These are phyloP conservation scores for Eupsittula cactorum DNA, from an alignment of 2,113 vertebrate species.

Conservation along the genomic window DNA sequence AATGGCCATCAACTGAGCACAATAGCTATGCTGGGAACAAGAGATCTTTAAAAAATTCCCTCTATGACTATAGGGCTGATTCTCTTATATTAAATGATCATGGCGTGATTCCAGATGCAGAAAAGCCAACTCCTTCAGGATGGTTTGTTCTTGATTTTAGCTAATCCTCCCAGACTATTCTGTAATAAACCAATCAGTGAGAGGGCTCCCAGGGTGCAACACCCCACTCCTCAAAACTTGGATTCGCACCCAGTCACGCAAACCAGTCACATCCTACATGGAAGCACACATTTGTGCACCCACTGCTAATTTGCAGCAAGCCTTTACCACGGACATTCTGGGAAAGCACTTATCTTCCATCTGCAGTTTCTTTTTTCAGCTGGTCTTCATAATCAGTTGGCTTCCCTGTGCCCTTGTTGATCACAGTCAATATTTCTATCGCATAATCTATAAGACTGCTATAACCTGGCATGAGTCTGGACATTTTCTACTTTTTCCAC, in stretches of 20 bases:
- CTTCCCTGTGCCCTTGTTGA: background rate
- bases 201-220: background rate
- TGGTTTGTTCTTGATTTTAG: constrained; percentile 42
- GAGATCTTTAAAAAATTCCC: constrained; percentile 56
- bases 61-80: constrained; percentile 41
- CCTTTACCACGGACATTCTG: background rate
- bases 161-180: constrained; percentile 21
- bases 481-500: background rate
- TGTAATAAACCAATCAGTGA: constrained; percentile 2
- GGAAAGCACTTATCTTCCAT: constrained; percentile 1
- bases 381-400: constrained; percentile 52
- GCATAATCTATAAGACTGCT: background rate
- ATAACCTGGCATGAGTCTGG: background rate
- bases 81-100: background rate
- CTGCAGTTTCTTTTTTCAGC: constrained; percentile 52
- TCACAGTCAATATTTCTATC: constrained; percentile 37
- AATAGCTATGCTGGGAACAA: constrained; percentile 41
- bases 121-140: constrained; percentile 28
- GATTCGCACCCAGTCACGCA: background rate
- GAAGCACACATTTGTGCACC: background rate
- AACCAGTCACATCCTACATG: background rate
- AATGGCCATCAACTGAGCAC: constrained; percentile 53
- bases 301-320: background rate
- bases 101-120: constrained; percentile 8
- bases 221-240: constrained; percentile 4